Percentiles rank a stretch among this genome's conserved stretches.
phyloP scores from a whole-genome alignment of 1,140 invertebrate species.

The Cyrtorhinus lividipennis region DNA sequence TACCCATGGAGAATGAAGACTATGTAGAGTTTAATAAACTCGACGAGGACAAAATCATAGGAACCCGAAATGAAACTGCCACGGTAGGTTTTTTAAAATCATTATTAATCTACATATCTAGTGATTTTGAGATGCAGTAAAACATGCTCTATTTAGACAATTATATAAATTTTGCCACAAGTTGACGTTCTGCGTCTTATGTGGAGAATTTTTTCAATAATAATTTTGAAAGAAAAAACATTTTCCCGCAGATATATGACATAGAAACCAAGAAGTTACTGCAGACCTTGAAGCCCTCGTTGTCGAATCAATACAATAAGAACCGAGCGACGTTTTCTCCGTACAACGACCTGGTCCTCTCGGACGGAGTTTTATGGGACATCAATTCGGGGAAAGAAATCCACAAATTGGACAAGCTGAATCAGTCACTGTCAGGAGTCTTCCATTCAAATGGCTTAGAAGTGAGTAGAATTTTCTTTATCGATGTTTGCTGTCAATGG shows the following conservation, averaged over 20 bases:
- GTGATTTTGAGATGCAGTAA: too few relatives aligned
- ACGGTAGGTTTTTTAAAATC: slow-evolving; percentile 36
- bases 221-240: too few relatives aligned
- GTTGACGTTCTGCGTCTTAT: too few relatives aligned
- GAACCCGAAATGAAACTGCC: slow-evolving; percentile 60
- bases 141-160: too few relatives aligned
- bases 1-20: slow-evolving; percentile 64
- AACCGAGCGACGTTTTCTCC: slow-evolving; percentile 90
- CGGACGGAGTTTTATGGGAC: slow-evolving; percentile 95
- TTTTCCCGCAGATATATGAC: slow-evolving; percentile 87
- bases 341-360: slow-evolving; percentile 83
- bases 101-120: too few relatives aligned
- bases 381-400: slow-evolving; percentile 71
- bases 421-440: slow-evolving; percentile 83
- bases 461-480: slow-evolving; percentile 35
- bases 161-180: too few relatives aligned
- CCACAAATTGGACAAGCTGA: slow-evolving; percentile 96
- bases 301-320: slow-evolving; percentile 82
- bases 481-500: too few relatives aligned
- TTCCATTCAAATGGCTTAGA: slow-evolving; percentile 96
- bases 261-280: slow-evolving; percentile 63
- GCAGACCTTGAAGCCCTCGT: slow-evolving; percentile 54
- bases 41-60: slow-evolving; percentile 68
- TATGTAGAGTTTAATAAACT: slow-evolving; percentile 86
- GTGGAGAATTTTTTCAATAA: too few relatives aligned